These are phyloP conservation scores for Griposia aprilina DNA, from an alignment of 2,888 invertebrate genomes.

Conservation along the genomic window DNA sequence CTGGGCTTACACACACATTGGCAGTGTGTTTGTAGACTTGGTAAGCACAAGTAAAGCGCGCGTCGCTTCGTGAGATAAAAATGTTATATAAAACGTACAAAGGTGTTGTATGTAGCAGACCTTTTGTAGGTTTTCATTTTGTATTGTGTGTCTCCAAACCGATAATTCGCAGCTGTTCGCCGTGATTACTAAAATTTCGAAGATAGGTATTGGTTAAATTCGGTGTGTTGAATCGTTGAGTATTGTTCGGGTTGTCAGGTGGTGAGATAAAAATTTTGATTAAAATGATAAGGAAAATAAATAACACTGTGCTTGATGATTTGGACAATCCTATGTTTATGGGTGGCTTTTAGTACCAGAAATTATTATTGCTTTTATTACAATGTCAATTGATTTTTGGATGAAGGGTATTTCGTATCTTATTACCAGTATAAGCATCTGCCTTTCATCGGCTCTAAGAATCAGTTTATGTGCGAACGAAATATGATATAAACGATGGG, in stretches of 20 bases:
- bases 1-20: not conserved
- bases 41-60: not conserved
- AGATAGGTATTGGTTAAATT: conserved; percentile 57
- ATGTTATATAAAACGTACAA: not conserved
- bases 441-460: not conserved
- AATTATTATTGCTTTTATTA: not conserved
- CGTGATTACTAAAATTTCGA: conserved; percentile 63
- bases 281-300: conserved; percentile 37
- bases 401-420: not conserved
- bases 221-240: conserved; percentile 33
- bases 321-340: not conserved
- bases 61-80: not conserved
- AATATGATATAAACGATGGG: not conserved
- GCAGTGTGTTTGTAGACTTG: not conserved
- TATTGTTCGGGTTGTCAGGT: conserved; percentile 36
- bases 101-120: not conserved
- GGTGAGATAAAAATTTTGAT: conserved; percentile 41
- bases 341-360: not conserved
- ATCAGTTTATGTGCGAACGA: not conserved
- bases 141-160: conserved; percentile 32
- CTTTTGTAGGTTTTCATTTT: conserved; percentile 37
- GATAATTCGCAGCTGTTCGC: conserved; percentile 64
- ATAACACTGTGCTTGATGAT: conserved; percentile 2
- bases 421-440: not conserved
- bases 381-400: not conserved